Percentiles rank a stretch among this genome's conserved stretches.
These are phyloP conservation scores for Beroe ovata DNA, from an alignment of 37 sponge, comb jelly and placozoan species.

Conservation along the genomic window DNA sequence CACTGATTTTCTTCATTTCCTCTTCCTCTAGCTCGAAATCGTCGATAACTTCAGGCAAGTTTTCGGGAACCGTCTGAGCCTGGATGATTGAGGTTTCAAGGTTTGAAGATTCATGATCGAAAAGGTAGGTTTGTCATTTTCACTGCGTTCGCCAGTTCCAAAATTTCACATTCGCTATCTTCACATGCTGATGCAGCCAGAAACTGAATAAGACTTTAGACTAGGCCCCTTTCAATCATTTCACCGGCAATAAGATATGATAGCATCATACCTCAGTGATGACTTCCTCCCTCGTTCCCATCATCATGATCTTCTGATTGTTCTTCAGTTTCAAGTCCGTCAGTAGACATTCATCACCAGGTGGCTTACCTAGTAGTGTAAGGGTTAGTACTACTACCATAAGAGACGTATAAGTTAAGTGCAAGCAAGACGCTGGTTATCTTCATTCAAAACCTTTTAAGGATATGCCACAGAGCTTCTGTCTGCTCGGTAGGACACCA, in stretches of 20 bases:
- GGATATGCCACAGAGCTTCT: slow-evolving; percentile 68
- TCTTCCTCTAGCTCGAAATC: slow-evolving; percentile 68
- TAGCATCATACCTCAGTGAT: slow-evolving; percentile 55
- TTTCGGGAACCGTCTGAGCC: slow-evolving; percentile 39
- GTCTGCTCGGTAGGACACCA: slow-evolving; percentile 56
- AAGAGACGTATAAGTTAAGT: no score
- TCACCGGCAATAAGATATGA: no score
- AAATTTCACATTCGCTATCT: no score
- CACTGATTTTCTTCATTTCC: slow-evolving; percentile 43
- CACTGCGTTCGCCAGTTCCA: no score
- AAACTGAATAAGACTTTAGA: no score
- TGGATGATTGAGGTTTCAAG: no score
- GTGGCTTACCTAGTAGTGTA: slow-evolving; percentile 27
- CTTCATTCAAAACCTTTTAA: slow-evolving; percentile 43
- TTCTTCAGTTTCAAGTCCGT: slow-evolving; percentile 57
- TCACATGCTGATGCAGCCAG: no score
- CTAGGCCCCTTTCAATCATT: no score
- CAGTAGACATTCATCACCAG: slow-evolving; percentile 9
- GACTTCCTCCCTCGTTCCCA: slow-evolving; percentile 69
- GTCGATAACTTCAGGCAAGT: slow-evolving; percentile 68
- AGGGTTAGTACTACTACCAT: no score
- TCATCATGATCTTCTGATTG: slow-evolving; percentile 69
- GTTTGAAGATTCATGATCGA: no score
- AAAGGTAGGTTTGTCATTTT: no score
- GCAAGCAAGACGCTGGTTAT: no score